phyloP scores from a whole-genome alignment of 2,888 invertebrate species.

The Dolomedes plantarius region DNA sequence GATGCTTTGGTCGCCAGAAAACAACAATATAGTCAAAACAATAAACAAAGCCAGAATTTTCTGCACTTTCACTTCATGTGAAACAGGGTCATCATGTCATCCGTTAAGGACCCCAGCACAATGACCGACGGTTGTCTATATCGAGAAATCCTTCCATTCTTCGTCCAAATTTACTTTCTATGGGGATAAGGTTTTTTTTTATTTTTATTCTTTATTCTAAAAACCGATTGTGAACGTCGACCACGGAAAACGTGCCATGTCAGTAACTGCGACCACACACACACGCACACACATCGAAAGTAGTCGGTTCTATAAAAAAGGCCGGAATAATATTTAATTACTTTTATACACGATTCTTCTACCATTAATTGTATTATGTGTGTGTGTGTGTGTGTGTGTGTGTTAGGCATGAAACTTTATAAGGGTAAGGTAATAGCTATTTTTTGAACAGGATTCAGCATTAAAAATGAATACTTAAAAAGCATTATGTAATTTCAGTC shows the following conservation, averaged over 20 bases:
- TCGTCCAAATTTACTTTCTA: neutral
- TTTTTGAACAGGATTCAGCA: no score
- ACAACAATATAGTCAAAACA: neutral
- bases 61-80: conserved; percentile 19
- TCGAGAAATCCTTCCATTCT: neutral
- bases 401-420: no score
- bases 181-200: no score
- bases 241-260: neutral
- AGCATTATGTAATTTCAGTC: no score
- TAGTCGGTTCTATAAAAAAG: neutral
- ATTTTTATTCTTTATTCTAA: neutral
- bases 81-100: conserved; percentile 31
- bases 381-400: no score
- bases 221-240: neutral
- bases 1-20: neutral
- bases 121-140: neutral
- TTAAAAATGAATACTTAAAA: no score
- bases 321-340: neutral
- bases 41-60: conserved; percentile 37
- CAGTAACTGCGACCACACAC: neutral
- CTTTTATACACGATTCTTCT: no score
- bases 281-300: no score
- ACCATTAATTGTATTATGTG: no score
- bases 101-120: neutral
- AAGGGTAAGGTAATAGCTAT: no score